Percentiles rank a stretch among this genome's conserved stretches.
Evolutionary conservation across 2,888 invertebrate genomes (phyloP).

Genomic region (Galeruca laticollis): DNA sequence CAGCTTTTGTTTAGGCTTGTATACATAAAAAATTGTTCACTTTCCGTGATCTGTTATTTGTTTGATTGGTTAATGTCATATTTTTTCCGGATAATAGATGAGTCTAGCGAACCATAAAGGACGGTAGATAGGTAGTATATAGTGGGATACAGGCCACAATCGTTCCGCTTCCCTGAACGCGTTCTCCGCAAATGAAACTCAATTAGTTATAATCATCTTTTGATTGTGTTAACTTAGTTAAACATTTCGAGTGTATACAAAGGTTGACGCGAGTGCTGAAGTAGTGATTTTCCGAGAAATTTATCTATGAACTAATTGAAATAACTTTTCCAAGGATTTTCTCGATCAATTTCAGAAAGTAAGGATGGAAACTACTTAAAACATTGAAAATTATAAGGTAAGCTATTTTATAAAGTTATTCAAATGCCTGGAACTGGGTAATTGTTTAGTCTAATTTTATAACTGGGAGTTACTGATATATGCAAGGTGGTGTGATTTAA

Average conservation of each 20-base stretch:
- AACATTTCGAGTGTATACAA: background rate
- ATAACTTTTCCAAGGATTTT: too few relatives aligned
- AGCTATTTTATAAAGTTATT: background rate
- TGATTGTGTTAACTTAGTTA: conserved; percentile 1
- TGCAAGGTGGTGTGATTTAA: too few relatives aligned
- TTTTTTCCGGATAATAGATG: conserved; percentile 4
- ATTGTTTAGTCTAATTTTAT: too few relatives aligned
- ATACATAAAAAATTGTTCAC: background rate
- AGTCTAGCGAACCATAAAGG: conserved; percentile 5
- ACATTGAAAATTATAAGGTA: background rate
- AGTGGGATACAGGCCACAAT: background rate
- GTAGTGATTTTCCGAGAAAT: background rate
- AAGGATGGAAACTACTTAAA: background rate
- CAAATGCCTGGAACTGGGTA: too few relatives aligned
- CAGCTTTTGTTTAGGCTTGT: background rate
- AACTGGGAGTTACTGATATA: too few relatives aligned
- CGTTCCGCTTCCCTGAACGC: conserved; percentile 14
- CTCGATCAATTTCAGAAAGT: too few relatives aligned
- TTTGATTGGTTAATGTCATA: background rate
- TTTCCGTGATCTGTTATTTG: conserved; percentile 1
- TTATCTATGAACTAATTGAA: background rate
- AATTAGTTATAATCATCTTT: conserved; percentile 10
- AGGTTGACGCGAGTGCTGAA: background rate
- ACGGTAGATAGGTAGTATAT: background rate
- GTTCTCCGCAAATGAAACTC: conserved; percentile 2